Percentiles rank a stretch among this genome's conserved stretches.
Evolutionary conservation across 2,797 vertebrate genomes (phyloP).

Genomic region (Oceanodroma leucorhoa): DNA sequence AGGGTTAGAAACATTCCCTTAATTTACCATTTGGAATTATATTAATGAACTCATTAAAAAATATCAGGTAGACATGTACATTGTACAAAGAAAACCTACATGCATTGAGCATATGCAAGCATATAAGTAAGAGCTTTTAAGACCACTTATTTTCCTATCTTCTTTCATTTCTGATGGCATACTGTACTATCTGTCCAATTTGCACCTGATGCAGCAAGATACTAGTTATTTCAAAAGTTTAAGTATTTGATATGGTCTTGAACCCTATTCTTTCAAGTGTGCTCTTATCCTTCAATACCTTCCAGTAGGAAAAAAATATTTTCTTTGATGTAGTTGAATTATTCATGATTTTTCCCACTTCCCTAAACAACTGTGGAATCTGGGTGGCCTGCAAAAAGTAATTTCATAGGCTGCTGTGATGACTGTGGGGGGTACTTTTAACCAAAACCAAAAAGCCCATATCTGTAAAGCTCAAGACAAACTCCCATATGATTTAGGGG

Average conservation of each 20-base stretch:
- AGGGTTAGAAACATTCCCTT: background rate
- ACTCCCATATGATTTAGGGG: background rate
- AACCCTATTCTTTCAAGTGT: background rate
- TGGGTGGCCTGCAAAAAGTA: background rate
- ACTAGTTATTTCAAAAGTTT: background rate
- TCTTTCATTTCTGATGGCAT: background rate
- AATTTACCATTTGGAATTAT: background rate
- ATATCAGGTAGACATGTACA: background rate
- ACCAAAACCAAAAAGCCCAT: background rate
- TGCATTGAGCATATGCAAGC: background rate
- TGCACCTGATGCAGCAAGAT: background rate
- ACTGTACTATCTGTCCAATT: background rate
- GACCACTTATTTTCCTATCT: background rate
- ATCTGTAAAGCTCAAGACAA: background rate
- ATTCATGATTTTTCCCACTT: background rate
- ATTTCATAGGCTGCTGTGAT: background rate
- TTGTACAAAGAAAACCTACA: background rate
- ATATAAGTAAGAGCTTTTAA: background rate
- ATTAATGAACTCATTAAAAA: background rate
- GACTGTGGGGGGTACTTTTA: background rate
- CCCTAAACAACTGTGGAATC: background rate
- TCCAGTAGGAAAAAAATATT: background rate
- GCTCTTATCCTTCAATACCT: background rate
- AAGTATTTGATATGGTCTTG: background rate
- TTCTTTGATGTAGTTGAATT: slow-evolving; percentile 30